Base-by-base conservation (phyloP, 2,113 vertebrate genomes). In the Mus musculus region DNA sequence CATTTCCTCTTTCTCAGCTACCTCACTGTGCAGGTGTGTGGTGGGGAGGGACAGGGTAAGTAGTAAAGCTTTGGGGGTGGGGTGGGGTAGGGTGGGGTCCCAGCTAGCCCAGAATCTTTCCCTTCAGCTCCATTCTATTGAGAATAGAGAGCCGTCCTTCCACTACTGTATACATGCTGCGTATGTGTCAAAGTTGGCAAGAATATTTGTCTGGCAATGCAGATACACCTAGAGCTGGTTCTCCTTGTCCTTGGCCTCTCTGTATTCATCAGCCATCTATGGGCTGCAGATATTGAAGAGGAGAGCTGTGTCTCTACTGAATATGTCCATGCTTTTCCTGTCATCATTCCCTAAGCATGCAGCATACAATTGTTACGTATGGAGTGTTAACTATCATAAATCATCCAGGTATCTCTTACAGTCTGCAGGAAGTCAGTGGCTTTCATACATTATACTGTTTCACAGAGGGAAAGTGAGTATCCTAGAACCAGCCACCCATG, bases 11-110 rank as follows among this genome's bases (percentile, higher is more conserved):
- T 69, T 26, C 8, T 6, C 17, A 30, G 54, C 16, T 20, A 12
- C 49, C 88, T 75, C 65, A 14, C 67, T 94, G 89, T 89, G 30
- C 88, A 92, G 91, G 85, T 90, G 61, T 91, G 78, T 36, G 95
- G 52, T 26, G 3, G 54, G n/a, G 36, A 1, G 2, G 12, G 42
- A 12, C 10, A 30, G 33, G 16, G 77, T 86, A 52, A 33, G 39
- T 5, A 42, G n/a, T 78, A 65, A 91, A 80, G 17, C 36, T 67
- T 80, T 81, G 78, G 76, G 46, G 36, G 22, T 59, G 54, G 86
- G 49, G 22, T 67, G 80, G 80, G 42, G 22, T 61, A 46, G 86
- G 49, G 22, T 67, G 80, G 80, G 52, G 28, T 54, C 46, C n/a
- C 67, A 22, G 14, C 92, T 65, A 65, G 22, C 63, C 61, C 75